Evolutionary conservation across 2,113 vertebrate species (phyloP).

Genomic region (Ancistrus triradiatus): DNA sequence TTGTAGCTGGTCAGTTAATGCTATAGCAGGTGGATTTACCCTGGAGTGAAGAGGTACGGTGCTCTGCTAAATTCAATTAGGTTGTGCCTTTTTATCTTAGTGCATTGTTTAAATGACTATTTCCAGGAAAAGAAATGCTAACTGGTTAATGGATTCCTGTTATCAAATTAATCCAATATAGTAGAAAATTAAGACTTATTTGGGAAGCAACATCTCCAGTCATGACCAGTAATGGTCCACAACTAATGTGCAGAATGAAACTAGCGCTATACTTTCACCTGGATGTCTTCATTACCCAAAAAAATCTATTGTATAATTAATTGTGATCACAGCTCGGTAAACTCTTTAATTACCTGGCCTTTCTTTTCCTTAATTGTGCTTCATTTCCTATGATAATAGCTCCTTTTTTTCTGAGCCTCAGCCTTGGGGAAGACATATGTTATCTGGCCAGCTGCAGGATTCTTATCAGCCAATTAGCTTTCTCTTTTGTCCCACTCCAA

Average conservation of each 20-base stretch:
- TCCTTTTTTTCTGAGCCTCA: slow-evolving; percentile 31
- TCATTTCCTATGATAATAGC: slow-evolving; percentile 46
- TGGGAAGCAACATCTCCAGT: not conserved
- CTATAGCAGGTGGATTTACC: no score
- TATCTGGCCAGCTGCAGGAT: slow-evolving; percentile 34
- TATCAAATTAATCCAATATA: not conserved
- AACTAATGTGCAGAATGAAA: not conserved
- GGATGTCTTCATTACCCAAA: not conserved
- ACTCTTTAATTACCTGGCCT: slow-evolving; percentile 37
- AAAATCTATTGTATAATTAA: slow-evolving; percentile 36
- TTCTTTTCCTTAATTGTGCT: slow-evolving; percentile 28
- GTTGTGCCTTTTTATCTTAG: slow-evolving; percentile 10
- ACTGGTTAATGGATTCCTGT: slow-evolving; percentile 7
- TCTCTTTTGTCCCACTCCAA: slow-evolving; percentile 9
- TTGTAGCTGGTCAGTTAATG: not conserved
- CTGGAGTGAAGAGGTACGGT: no score
- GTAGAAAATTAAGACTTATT: not conserved
- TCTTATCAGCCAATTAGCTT: slow-evolving; percentile 27
- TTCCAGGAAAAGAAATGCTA: slow-evolving; percentile 14
- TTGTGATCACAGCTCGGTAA: slow-evolving; percentile 33
- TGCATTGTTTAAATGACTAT: slow-evolving; percentile 14
- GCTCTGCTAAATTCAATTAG: slow-evolving; percentile 1
- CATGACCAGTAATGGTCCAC: not conserved
- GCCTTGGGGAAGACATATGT: slow-evolving; percentile 12
- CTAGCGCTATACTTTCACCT: not conserved